phyloP scores from a whole-genome alignment of 2,113 vertebrate genomes.

The Alexandromys fortis region DNA sequence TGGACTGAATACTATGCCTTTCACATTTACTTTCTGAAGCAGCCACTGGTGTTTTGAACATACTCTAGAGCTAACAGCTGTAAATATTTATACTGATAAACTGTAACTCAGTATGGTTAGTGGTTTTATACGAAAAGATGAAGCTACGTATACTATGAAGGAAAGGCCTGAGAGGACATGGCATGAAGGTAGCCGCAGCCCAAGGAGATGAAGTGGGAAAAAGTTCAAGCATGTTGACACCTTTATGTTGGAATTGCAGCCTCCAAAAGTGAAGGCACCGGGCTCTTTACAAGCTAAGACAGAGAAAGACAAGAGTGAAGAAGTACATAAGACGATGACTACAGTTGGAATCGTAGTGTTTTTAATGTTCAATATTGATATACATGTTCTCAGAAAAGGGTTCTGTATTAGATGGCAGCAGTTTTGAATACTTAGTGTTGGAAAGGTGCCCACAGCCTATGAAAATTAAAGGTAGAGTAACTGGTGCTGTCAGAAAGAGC shows the following conservation, averaged over 20 bases:
- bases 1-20: neutral
- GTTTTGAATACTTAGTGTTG: neutral
- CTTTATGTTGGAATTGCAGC: neutral
- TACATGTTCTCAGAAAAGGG: neutral
- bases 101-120: neutral
- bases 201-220: neutral
- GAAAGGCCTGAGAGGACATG: neutral
- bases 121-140: neutral
- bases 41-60: neutral
- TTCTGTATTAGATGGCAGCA: neutral
- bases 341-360: neutral
- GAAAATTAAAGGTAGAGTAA: neutral
- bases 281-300: neutral
- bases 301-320: neutral
- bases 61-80: neutral
- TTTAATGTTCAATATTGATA: neutral
- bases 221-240: neutral
- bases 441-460: neutral
- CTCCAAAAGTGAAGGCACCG: neutral
- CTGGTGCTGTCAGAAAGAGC: neutral
- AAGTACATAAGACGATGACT: neutral
- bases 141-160: accelerated
- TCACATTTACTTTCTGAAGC: neutral
- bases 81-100: neutral
- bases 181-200: neutral